phyloP scores from a whole-genome alignment of 2,888 invertebrate genomes.

The Lasioglossum villosulum region DNA sequence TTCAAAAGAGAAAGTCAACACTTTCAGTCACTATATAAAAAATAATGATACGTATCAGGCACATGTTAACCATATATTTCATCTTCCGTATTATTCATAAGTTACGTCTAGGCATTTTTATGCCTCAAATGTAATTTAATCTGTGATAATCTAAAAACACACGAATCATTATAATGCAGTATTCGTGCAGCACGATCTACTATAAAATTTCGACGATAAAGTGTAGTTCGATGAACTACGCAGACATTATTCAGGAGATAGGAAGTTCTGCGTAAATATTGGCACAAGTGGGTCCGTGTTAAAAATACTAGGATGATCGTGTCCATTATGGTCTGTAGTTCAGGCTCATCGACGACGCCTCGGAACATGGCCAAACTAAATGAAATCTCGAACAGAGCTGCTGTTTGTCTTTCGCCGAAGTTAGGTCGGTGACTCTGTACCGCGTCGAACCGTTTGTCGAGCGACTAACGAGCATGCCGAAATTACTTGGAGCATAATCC shows the following conservation, averaged over 20 bases:
- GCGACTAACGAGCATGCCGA: not conserved
- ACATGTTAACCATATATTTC: no score
- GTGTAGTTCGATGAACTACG: not conserved
- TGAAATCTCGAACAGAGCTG: not conserved
- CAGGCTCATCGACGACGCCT: not conserved
- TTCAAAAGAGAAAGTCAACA: no score
- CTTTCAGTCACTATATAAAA: no score
- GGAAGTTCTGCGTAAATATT: not conserved
- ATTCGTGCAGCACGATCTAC: no score
- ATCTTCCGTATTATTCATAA: no score
- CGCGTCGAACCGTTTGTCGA: not conserved
- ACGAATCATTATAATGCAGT: no score
- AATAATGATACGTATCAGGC: no score
- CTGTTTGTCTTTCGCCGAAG: not conserved
- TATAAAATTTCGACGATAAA: not conserved
- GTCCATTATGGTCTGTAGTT: not conserved
- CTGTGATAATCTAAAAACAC: no score
- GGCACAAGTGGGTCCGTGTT: not conserved
- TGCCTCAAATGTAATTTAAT: no score
- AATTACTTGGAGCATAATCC: constrained; percentile 14
- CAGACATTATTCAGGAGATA: not conserved
- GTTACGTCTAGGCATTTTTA: no score
- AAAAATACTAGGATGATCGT: not conserved
- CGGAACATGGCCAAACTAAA: not conserved
- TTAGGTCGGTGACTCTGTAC: not conserved